Evolutionary conservation across 2,888 invertebrate genomes (phyloP).

Genomic region (Ormyrus thymus): DNA sequence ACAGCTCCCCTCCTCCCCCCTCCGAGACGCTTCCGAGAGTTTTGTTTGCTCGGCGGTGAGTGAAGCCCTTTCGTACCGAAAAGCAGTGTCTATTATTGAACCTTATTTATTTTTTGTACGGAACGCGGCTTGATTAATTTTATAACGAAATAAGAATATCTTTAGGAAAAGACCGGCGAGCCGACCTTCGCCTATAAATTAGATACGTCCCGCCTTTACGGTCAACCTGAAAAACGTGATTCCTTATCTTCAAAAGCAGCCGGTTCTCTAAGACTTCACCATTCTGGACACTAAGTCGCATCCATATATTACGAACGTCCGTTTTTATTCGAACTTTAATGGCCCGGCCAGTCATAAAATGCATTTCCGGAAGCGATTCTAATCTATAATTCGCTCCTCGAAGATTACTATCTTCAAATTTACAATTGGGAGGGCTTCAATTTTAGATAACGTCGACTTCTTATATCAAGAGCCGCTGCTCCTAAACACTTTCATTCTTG

Average conservation of each 20-base stretch:
- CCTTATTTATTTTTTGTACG: background rate
- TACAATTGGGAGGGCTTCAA: constrained; percentile 20
- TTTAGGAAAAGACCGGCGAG: too few species aligned
- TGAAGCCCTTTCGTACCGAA: background rate
- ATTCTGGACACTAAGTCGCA: constrained; percentile 3
- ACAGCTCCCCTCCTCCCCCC: background rate
- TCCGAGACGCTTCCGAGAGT: too few species aligned
- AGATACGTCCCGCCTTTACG: background rate
- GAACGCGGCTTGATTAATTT: too few species aligned
- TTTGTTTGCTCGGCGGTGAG: too few species aligned
- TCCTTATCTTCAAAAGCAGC: constrained; percentile 29
- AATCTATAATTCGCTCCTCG: constrained; percentile 31
- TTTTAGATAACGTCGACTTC: constrained; percentile 25
- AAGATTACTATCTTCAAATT: constrained; percentile 26
- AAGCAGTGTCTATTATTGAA: background rate
- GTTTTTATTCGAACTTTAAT: constrained; percentile 31
- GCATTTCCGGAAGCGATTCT: constrained; percentile 39
- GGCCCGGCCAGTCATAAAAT: constrained; percentile 23
- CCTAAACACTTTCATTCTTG: background rate
- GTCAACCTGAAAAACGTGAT: constrained; percentile 19
- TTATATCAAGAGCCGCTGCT: background rate
- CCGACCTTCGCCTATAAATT: too few species aligned
- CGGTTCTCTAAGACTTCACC: constrained; percentile 11
- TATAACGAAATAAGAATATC: too few species aligned
- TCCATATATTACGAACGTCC: constrained; percentile 15